Evolutionary conservation across 2,888 invertebrate genomes (phyloP).

Genomic region (Cenopis cana): DNA sequence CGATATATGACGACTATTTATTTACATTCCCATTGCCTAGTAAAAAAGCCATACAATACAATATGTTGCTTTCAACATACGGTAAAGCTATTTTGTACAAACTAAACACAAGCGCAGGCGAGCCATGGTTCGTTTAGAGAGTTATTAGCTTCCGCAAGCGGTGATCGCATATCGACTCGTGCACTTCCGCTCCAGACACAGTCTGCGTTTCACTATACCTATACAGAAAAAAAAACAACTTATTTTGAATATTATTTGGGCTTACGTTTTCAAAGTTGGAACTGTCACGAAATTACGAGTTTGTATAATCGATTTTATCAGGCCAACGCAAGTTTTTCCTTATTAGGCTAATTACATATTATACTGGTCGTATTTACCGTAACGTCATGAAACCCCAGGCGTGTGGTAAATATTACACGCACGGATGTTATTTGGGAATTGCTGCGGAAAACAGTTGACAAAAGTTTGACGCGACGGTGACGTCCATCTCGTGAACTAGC

Average conservation of each 20-base stretch:
- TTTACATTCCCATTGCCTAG: background rate
- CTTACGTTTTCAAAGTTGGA: too few relatives aligned
- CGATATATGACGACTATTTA: background rate
- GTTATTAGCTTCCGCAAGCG: constrained; percentile 72
- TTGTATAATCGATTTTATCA: too few relatives aligned
- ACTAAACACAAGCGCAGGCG: constrained; percentile 43
- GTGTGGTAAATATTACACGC: constrained; percentile 65
- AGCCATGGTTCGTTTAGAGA: constrained; percentile 55
- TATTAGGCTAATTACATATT: too few relatives aligned
- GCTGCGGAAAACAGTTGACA: constrained; percentile 65
- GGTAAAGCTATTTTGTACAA: constrained; percentile 30
- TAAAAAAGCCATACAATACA: constrained; percentile 4
- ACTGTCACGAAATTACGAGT: too few relatives aligned
- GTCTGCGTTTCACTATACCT: constrained; percentile 2
- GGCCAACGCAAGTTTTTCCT: too few relatives aligned
- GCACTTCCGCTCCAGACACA: constrained; percentile 43
- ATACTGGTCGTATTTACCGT: too few relatives aligned
- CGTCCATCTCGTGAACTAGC: constrained; percentile 42
- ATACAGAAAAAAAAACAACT: background rate
- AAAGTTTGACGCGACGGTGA: constrained; percentile 61
- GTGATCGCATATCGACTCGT: constrained; percentile 70
- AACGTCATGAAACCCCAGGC: constrained; percentile 26
- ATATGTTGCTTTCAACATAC: constrained; percentile 18
- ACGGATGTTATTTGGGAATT: constrained; percentile 63
- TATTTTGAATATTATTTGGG: background rate